phyloP scores from a whole-genome alignment of 2,113 vertebrate genomes.

The Chitala chitala region DNA sequence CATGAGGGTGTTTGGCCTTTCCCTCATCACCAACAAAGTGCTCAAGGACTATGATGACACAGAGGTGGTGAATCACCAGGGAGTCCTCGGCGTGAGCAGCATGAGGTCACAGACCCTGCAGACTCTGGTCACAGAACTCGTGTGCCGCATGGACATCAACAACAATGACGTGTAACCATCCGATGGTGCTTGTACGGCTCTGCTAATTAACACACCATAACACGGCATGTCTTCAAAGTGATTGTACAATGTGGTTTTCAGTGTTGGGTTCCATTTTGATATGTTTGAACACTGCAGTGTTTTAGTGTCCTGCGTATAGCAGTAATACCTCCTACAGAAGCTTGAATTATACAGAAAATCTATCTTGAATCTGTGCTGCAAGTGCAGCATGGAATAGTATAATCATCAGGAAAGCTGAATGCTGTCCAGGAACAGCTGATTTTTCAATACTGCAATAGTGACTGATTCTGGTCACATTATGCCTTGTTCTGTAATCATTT shows the following conservation, averaged over 20 bases:
- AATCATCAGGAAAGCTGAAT: too few species aligned
- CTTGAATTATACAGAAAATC: too few species aligned
- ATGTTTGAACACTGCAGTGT: neutral
- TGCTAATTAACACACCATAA: too few species aligned
- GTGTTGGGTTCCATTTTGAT: neutral
- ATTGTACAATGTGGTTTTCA: neutral
- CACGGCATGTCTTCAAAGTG: too few species aligned
- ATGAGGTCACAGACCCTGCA: slow-evolving; percentile 61
- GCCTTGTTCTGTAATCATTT: too few species aligned
- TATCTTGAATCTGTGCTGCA: too few species aligned
- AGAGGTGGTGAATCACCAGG: slow-evolving; percentile 60
- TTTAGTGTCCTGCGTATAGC: neutral
- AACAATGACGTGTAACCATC: slow-evolving; percentile 47
- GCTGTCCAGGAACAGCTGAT: too few species aligned
- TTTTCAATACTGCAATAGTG: too few species aligned
- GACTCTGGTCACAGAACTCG: slow-evolving; percentile 61
- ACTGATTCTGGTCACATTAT: too few species aligned
- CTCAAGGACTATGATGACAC: slow-evolving; percentile 60
- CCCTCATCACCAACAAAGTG: slow-evolving; percentile 74
- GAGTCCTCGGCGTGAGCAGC: slow-evolving; percentile 62
- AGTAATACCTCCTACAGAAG: too few species aligned
- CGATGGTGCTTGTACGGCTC: too few species aligned
- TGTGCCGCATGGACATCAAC: slow-evolving; percentile 62
- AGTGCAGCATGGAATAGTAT: too few species aligned
- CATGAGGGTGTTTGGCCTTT: slow-evolving; percentile 69